Evolutionary conservation across 2,888 invertebrate species (phyloP).

Genomic region (Platycheirus albimanus): DNA sequence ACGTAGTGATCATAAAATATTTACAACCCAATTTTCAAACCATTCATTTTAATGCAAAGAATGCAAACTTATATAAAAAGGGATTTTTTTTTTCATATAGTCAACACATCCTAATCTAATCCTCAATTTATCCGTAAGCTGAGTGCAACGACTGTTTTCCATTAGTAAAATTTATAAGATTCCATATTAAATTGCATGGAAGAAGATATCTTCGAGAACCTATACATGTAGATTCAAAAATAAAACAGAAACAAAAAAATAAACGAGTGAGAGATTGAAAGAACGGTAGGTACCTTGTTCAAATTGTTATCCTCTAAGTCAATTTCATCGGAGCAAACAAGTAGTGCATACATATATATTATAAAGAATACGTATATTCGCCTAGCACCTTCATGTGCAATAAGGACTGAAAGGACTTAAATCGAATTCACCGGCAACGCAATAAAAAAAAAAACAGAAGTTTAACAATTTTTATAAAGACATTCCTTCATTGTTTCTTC

Average conservation of each 20-base stretch:
- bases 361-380: constrained; percentile 27
- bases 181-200: constrained; percentile 45
- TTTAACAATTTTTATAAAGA: constrained; percentile 1
- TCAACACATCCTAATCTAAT: constrained; percentile 60
- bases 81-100: constrained; percentile 16
- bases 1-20: constrained; percentile 31
- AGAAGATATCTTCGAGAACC: too few relatives aligned
- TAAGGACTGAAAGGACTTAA: constrained; percentile 22
- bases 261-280: constrained; percentile 18
- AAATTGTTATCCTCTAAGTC: constrained; percentile 73
- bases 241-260: constrained; percentile 2
- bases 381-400: constrained; percentile 38
- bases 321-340: constrained; percentile 40
- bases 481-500: constrained; percentile 57
- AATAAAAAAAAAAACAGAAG: constrained; percentile 48
- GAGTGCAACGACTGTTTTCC: constrained; percentile 74
- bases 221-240: background rate
- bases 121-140: constrained; percentile 59
- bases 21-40: constrained; percentile 6
- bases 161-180: constrained; percentile 66
- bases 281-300: constrained; percentile 38
- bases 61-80: background rate
- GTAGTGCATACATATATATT: too few relatives aligned
- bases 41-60: constrained; percentile 1
- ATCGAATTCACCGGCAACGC: constrained; percentile 57